These are phyloP conservation scores for Augochlorella aurata DNA, from an alignment of 2,888 invertebrate species.

Conservation along the genomic window DNA sequence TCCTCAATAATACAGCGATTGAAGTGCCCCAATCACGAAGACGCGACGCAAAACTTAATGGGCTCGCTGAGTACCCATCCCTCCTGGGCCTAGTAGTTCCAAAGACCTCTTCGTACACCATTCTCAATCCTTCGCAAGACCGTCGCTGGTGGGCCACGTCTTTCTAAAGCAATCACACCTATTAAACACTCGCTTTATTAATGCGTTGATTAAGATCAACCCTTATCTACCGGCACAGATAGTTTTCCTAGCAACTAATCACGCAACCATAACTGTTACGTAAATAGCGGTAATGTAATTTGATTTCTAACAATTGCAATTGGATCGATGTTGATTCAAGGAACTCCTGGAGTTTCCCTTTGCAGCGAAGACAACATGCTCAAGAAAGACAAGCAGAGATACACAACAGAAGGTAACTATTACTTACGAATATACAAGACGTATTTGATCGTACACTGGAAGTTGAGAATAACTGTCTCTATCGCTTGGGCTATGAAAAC, in stretches of 20 bases:
- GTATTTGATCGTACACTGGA: too few species aligned
- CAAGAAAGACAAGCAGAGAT: too few species aligned
- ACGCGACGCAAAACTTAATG: neutral
- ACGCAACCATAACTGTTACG: too few species aligned
- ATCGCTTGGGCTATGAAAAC: too few species aligned
- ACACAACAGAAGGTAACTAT: too few species aligned
- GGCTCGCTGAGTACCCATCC: neutral
- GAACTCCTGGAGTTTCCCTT: too few species aligned
- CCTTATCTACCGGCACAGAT: neutral
- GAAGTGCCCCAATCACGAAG: neutral
- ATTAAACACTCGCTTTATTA: neutral
- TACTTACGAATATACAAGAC: too few species aligned
- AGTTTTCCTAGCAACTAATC: neutral
- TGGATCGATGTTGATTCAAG: too few species aligned
- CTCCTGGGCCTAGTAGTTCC: neutral
- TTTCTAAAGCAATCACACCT: neutral
- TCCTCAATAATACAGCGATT: neutral
- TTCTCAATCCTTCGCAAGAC: neutral
- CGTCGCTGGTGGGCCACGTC: neutral
- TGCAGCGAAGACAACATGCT: too few species aligned
- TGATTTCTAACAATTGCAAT: too few species aligned
- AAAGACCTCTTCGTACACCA: neutral
- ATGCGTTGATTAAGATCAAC: neutral
- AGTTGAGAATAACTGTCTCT: too few species aligned
- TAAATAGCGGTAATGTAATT: too few species aligned